A percentile compares a stretch with the other conserved stretches of the same genome.
Conservation (phyloP, 2,888 invertebrate genomes). For the Cerastoderma edule region DNA sequence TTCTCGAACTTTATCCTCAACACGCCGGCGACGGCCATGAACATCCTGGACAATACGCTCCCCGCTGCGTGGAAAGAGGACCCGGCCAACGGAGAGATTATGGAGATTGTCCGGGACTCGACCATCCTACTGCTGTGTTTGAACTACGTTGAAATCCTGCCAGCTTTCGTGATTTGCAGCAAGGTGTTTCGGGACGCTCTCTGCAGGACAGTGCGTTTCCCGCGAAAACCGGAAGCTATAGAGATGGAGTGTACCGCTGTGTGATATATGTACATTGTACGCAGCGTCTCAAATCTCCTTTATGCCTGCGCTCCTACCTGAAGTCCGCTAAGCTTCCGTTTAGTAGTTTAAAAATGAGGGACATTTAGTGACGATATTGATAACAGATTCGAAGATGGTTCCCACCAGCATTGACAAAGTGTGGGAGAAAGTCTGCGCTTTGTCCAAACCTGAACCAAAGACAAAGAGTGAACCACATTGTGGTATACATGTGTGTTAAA, state of each 20-base stretch:
- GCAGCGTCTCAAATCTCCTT: not conserved
- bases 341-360: no score
- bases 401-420: no score
- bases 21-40: slow-evolving; percentile 48
- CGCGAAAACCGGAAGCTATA: slow-evolving; percentile 6
- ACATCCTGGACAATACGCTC: slow-evolving; percentile 31
- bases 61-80: not conserved
- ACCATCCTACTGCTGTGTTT: slow-evolving; percentile 16
- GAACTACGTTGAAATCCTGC: slow-evolving; percentile 7
- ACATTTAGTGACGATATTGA: no score
- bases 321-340: no score
- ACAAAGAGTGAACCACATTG: no score
- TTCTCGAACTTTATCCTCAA: slow-evolving; percentile 42
- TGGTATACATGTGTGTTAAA: no score
- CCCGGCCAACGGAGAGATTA: slow-evolving; percentile 6
- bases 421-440: no score
- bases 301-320: no score
- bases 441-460: no score
- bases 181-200: slow-evolving; percentile 4
- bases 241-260: slow-evolving; percentile 25
- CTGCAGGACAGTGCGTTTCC: not conserved
- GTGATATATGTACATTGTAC: not conserved
- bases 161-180: slow-evolving; percentile 7
- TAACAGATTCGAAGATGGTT: no score
- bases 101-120: slow-evolving; percentile 18